Evolutionary conservation across 2,797 vertebrate genomes (phyloP).

Genomic region (Leptoclinus maculatus): DNA sequence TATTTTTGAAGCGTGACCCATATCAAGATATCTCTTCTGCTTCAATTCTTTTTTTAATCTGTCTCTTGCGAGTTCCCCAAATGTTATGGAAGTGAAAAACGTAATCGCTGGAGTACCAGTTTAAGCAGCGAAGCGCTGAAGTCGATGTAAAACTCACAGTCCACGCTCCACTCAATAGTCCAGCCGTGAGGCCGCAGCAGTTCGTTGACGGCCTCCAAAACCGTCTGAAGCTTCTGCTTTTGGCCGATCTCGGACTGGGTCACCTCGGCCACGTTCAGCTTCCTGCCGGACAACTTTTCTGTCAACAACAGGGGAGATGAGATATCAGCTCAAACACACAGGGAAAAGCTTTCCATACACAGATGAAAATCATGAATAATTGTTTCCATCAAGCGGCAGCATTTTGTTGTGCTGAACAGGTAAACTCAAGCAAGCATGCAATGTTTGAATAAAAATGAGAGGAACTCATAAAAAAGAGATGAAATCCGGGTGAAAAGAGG

Average conservation of each 20-base stretch:
- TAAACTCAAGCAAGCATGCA: neutral
- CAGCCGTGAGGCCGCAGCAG: conserved; percentile 92
- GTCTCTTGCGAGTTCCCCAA: neutral
- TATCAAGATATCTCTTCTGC: neutral
- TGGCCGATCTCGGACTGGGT: conserved; percentile 97
- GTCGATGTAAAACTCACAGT: conserved; percentile 85
- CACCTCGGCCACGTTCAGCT: conserved; percentile 96
- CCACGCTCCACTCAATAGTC: conserved; percentile 93
- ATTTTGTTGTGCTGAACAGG: neutral
- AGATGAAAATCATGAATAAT: neutral
- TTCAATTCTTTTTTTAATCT: neutral
- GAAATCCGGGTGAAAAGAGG: neutral
- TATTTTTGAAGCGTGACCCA: neutral
- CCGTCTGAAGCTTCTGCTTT: conserved; percentile 96
- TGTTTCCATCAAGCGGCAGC: neutral
- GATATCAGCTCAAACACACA: conserved; percentile 2
- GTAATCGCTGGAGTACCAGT: neutral
- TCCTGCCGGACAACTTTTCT: conserved; percentile 92
- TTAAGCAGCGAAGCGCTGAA: neutral
- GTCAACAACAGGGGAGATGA: conserved; percentile 6
- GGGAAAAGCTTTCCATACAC: neutral
- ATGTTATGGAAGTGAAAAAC: neutral
- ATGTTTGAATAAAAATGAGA: neutral
- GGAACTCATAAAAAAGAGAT: neutral
- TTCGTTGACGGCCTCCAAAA: conserved; percentile 92